Base-by-base conservation (phyloP, 37 sponge, comb jelly and placozoan species). In the Beroe forskalii region DNA sequence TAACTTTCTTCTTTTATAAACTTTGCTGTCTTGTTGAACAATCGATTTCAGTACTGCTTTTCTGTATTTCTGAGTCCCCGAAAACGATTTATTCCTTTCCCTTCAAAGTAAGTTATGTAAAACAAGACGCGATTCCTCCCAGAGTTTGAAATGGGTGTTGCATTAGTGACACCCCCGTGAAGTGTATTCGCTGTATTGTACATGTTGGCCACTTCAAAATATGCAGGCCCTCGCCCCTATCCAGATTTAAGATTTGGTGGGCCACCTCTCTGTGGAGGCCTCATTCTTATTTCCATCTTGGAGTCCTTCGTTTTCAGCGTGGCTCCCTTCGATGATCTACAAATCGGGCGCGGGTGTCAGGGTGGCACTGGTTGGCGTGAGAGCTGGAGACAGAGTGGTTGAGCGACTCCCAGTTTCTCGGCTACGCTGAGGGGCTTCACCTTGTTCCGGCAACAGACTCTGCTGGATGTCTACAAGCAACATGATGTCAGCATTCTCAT, bases 401-500 rank as follows among this genome's bases (percentile, higher is more conserved):
- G n/a, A 23, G 86, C 41, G 24, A 41, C 60, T 2, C 44, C 55
- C 27, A 44, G 60, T 44, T 44, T 20, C 60, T 44, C 86, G 6
- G 86, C 48, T 22, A 41, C 55, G 20, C 60, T 80, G 60, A 3
- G 60, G 28, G 41, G 41, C 60, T 80, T 80, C 40, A 80, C 48
- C 44, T 41, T 42, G 31, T 80, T 33, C 60, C 44, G 86, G 41
- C 86, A 80, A 41, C 38, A 42, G 60, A 80, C 27, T 25, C 86
- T 80, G 2, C 86, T 80, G n/a, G 33, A 80, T 37, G 27, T 80
- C 25, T 80, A 80, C 55, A 41, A 41, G 22, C 86, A 80, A 23
- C 86, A 80, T 44, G 86, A 80, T 42, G 86, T 80, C 60, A 80
- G 86, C 55, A 44, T 80, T 20, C 86, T 80, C 48, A 80, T 80